Evolutionary conservation across 2,113 vertebrate genomes (phyloP).

Genomic region (Passerina amoena): DNA sequence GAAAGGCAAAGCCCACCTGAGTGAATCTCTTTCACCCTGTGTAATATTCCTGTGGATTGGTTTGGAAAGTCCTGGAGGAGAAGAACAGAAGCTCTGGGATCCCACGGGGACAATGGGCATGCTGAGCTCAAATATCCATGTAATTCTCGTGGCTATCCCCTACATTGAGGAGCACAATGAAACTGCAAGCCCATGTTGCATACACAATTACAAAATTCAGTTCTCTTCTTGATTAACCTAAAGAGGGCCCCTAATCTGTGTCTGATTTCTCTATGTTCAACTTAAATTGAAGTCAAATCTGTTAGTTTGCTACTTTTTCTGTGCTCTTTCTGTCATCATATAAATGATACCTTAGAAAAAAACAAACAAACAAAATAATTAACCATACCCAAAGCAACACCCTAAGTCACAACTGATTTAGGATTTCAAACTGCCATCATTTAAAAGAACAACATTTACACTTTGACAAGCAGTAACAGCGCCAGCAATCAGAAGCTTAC

Average conservation of each 20-base stretch:
- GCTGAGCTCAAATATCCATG: not conserved
- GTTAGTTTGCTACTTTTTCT: not conserved
- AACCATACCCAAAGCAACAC: not conserved
- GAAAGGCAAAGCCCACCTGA: not conserved
- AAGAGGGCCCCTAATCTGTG: not conserved
- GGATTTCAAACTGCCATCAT: not conserved
- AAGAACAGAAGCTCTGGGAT: not conserved
- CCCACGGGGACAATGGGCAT: accelerated
- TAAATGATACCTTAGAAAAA: not conserved
- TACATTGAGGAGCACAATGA: accelerated
- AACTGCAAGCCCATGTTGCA: accelerated
- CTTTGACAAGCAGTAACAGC: not conserved
- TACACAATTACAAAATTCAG: not conserved
- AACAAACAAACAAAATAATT: not conserved
- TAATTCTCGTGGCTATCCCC: accelerated
- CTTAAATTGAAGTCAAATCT: not conserved
- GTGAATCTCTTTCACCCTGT: not conserved
- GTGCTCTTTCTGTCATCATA: not conserved
- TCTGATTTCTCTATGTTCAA: not conserved
- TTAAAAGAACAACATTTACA: not conserved
- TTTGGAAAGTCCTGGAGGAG: not conserved
- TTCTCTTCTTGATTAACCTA: not conserved
- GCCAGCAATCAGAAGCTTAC: not conserved
- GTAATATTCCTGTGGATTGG: not conserved
- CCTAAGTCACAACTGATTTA: not conserved